Conservation (phyloP, 2,888 invertebrate species). For the Mellilla xanthometata region DNA sequence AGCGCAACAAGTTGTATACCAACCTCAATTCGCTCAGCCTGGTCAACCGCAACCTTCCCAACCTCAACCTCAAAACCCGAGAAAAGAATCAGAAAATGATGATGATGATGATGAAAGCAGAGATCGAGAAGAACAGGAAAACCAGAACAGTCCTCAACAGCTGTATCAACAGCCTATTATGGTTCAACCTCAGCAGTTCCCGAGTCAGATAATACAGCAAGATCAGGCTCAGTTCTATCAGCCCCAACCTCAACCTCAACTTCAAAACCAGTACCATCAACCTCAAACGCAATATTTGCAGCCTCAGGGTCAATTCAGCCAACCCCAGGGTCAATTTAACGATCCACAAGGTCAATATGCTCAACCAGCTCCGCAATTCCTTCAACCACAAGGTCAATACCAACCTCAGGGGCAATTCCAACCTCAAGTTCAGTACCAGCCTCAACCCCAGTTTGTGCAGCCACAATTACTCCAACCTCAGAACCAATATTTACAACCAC, state of each 20-base stretch:
- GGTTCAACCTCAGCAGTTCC: slow-evolving; percentile 27
- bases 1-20: slow-evolving; percentile 41
- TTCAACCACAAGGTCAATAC: slow-evolving; percentile 1
- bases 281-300: slow-evolving; percentile 13
- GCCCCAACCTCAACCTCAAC: slow-evolving; percentile 27
- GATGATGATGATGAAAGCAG: slow-evolving; percentile 18
- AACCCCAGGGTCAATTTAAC: slow-evolving; percentile 1
- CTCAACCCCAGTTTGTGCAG: slow-evolving; percentile 21
- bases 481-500: neutral
- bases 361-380: slow-evolving; percentile 7
- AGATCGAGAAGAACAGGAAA: slow-evolving; percentile 14
- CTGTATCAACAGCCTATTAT: slow-evolving; percentile 32
- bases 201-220: slow-evolving; percentile 23
- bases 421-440: slow-evolving; percentile 29
- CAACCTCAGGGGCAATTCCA: slow-evolving; percentile 29
- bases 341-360: slow-evolving; percentile 8
- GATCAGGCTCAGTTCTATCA: slow-evolving; percentile 22
- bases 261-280: slow-evolving; percentile 18
- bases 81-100: slow-evolving; percentile 19
- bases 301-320: slow-evolving; percentile 6
- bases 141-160: slow-evolving; percentile 25
- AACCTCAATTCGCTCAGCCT: slow-evolving; percentile 18
- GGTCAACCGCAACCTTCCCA: slow-evolving; percentile 17
- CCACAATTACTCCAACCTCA: neutral
- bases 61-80: slow-evolving; percentile 19